Percentiles rank a stretch among this genome's conserved stretches.
Conservation (phyloP, 2,888 invertebrate genomes). For the Polydrusus tereticollis region DNA sequence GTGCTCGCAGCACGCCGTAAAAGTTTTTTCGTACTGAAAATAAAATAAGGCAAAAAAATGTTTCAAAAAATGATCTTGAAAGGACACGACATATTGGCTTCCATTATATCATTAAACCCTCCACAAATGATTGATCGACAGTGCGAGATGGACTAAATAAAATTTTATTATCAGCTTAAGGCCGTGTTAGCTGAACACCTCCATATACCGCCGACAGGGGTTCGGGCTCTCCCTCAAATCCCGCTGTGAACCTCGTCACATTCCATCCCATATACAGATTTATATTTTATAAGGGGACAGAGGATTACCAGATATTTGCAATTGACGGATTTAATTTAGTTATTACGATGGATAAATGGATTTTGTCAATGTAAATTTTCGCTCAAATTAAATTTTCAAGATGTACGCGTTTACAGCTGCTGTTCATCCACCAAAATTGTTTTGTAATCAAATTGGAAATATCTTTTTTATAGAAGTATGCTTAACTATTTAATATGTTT, state of each 20-base stretch:
- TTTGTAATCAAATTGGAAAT: slow-evolving; percentile 13
- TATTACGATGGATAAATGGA: slow-evolving; percentile 58
- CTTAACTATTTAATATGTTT: too few relatives aligned
- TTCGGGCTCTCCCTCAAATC: slow-evolving; percentile 54
- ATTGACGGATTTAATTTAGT: slow-evolving; percentile 60
- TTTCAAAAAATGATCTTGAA: background rate
- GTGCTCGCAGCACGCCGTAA: too few relatives aligned
- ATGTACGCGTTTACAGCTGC: slow-evolving; percentile 36
- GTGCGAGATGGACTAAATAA: slow-evolving; percentile 58
- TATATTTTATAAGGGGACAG: slow-evolving; percentile 60
- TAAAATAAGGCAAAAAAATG: background rate
- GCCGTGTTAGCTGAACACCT: slow-evolving; percentile 56
- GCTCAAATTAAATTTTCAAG: slow-evolving; percentile 43
- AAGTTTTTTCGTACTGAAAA: background rate
- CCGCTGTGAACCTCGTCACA: slow-evolving; percentile 61
- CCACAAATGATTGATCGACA: slow-evolving; percentile 56
- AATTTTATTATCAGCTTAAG: slow-evolving; percentile 61
- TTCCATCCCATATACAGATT: slow-evolving; percentile 63
- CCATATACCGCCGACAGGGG: slow-evolving; percentile 51
- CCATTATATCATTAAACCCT: slow-evolving; percentile 53
- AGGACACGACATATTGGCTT: slow-evolving; percentile 38
- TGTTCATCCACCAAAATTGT: slow-evolving; percentile 6
- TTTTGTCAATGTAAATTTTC: slow-evolving; percentile 50
- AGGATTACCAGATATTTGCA: slow-evolving; percentile 62
- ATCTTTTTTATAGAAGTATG: too few relatives aligned